Evolutionary conservation across 2,113 vertebrate species (phyloP), one percentile per base, ranked within the genome.

Genomic region (Tichodroma muraria): DNA sequence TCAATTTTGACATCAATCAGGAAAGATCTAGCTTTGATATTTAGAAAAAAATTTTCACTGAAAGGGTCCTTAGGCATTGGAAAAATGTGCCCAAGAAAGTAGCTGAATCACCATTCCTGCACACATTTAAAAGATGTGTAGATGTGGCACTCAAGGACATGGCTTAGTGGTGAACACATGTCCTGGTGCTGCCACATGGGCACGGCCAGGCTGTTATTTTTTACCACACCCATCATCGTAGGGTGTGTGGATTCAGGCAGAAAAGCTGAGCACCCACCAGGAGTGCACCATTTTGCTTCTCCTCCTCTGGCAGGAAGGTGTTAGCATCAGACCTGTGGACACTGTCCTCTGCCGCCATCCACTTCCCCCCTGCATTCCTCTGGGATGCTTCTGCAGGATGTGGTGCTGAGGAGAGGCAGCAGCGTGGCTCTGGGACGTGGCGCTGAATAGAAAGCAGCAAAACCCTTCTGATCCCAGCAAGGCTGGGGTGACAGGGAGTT

Each of bases 201-300:
- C 24, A 30, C 42, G 60, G 6, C 25, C n/a, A 66, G 25, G 33
- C 54, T 50, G 6, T 28, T n/a, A 30, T 59, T 50, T 57, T 60
- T 70, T 9, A 70, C 35, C 19, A 15, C 24, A 49, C 11, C 1
- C 6, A 28, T 59, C 23, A 50, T 8, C 0, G 0, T 13, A 8
- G 15, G 3, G 6, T 9, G 3, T 28, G 19, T 69, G 18, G 15
- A 28, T 40, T 28, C 9, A 6, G 11, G 11, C 40, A 9, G 23
- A 40, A 81, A 81, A 49, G 23, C 28, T 69, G 18, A 40, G 23
- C 1, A 11, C 11, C 9, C 19, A 15, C 9, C 7, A 69, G 15
- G 24, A n/a, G 12, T 23, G 15, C 2, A 8, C 9, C 30, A 42
- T 50, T 70, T 50, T 50, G 11, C 14, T 11, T n/a, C 14, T 22